A percentile compares a stretch with the other conserved stretches of the same genome.
Conservation (phyloP, 2,797 vertebrate species). For the Streptopelia turtur region DNA sequence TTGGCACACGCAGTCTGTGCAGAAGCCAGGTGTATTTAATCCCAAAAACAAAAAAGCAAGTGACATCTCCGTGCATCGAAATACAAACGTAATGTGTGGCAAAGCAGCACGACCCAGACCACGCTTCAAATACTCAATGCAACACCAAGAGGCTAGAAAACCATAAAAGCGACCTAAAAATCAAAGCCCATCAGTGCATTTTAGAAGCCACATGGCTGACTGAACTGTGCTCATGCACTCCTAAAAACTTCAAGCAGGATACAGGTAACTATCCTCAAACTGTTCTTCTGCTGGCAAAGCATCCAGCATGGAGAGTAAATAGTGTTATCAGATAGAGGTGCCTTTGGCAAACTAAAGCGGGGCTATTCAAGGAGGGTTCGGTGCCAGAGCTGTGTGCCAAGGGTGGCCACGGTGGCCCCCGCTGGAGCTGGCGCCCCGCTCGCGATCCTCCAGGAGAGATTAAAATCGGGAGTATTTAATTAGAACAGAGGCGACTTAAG, state of each 20-base stretch:
- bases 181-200: accelerated
- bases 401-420: accelerated
- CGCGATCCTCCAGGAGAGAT: neutral
- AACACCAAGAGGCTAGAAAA: neutral
- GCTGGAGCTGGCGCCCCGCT: conserved; percentile 12
- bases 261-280: neutral
- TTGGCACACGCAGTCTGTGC: neutral
- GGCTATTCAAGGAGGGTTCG: neutral
- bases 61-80: neutral
- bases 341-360: neutral
- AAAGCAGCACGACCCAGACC: neutral
- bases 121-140: accelerated
- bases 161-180: neutral
- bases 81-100: neutral
- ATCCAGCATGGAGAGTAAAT: accelerated
- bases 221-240: accelerated
- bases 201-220: neutral
- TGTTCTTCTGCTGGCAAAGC: neutral
- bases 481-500: conserved; percentile 22
- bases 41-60: neutral
- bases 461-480: neutral
- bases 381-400: neutral
- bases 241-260: accelerated
- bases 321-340: neutral
- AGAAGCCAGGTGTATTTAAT: neutral